Evolutionary conservation across 2,888 invertebrate genomes (phyloP).

Genomic region (Ligdia adustata): DNA sequence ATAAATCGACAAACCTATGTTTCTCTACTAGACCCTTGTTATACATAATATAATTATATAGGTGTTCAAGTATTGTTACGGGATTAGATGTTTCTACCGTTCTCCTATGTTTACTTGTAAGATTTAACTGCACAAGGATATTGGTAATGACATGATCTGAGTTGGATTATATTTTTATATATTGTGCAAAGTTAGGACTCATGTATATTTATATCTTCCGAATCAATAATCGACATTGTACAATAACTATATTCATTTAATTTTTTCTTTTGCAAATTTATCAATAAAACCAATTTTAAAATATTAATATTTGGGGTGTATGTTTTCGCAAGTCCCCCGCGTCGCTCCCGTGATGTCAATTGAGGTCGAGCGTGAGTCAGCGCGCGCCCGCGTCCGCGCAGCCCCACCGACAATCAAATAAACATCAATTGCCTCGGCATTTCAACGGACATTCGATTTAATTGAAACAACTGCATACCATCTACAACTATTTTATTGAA

Average conservation of each 20-base stretch:
- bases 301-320: constrained; percentile 64
- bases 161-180: constrained; percentile 83
- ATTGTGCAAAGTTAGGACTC: constrained; percentile 73
- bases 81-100: constrained; percentile 78
- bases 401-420: constrained; percentile 60
- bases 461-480: constrained; percentile 75
- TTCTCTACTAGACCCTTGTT: constrained; percentile 81
- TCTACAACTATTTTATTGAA: constrained; percentile 79
- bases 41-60: constrained; percentile 76
- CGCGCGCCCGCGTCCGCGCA: constrained; percentile 39
- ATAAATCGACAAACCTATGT: constrained; percentile 72
- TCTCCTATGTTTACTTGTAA: constrained; percentile 76
- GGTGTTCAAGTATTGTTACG: constrained; percentile 83
- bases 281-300: constrained; percentile 83
- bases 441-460: constrained; percentile 78
- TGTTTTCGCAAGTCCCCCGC: constrained; percentile 50
- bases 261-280: constrained; percentile 79
- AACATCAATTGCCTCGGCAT: constrained; percentile 73
- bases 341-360: constrained; percentile 45
- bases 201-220: constrained; percentile 81
- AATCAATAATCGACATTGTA: constrained; percentile 82
- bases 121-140: constrained; percentile 82
- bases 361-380: constrained; percentile 48
- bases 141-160: constrained; percentile 82
- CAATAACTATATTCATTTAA: constrained; percentile 79